Evolutionary conservation across 2,113 vertebrate genomes (phyloP).

Genomic region (Equus quagga): DNA sequence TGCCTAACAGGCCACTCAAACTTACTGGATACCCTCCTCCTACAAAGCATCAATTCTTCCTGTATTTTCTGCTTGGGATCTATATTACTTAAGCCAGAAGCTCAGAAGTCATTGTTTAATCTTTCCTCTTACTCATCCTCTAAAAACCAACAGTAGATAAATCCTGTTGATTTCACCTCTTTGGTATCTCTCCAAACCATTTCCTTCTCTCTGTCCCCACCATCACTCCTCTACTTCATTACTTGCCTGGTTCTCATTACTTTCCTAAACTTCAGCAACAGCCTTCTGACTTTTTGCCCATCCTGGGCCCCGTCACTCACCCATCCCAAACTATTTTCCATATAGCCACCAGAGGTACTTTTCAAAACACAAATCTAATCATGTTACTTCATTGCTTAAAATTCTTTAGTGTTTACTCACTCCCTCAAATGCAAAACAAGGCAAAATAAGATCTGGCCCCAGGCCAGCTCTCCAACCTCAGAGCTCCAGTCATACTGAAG

Average conservation of each 20-base stretch:
- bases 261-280: background rate
- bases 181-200: background rate
- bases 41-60: background rate
- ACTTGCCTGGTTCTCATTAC: background rate
- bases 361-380: slow-evolving; percentile 51
- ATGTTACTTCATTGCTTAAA: slow-evolving; percentile 30
- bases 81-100: background rate
- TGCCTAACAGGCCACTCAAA: background rate
- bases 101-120: background rate
- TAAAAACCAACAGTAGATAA: background rate
- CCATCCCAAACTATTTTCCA: background rate
- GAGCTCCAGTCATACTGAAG: background rate
- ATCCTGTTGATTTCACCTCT: background rate
- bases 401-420: slow-evolving; percentile 42
- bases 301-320: background rate
- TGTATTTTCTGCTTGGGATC: background rate
- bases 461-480: background rate
- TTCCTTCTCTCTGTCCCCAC: background rate
- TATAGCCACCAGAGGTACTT: slow-evolving; percentile 8
- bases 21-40: background rate
- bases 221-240: background rate
- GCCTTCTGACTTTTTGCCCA: background rate
- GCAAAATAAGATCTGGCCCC: slow-evolving; percentile 9
- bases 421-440: background rate
- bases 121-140: background rate